A percentile compares a stretch with the other conserved stretches of the same genome.
These are phyloP conservation scores for Apodemia duryi DNA, from an alignment of 2,888 invertebrate genomes.

Conservation along the genomic window DNA sequence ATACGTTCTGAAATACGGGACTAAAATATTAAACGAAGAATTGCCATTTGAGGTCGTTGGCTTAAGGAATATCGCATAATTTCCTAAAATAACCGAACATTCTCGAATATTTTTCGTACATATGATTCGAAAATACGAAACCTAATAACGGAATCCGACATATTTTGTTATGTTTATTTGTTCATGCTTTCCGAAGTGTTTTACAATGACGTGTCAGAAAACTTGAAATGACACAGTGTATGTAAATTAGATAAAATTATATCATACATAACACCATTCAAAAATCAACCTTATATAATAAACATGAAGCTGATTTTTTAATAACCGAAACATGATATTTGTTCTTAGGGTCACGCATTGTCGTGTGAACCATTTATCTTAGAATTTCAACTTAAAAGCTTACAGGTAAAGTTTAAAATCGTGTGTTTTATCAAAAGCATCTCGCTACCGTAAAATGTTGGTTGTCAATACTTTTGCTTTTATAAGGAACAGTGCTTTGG, in stretches of 20 bases:
- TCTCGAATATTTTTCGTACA: not conserved
- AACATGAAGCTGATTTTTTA: slow-evolving; percentile 12
- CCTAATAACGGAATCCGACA: slow-evolving; percentile 15
- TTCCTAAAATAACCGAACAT: not conserved
- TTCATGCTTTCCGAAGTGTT: slow-evolving; percentile 24
- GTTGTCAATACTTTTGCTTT: slow-evolving; percentile 36
- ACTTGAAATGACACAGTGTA: slow-evolving; percentile 28
- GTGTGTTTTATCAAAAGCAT: not conserved
- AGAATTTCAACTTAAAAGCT: not conserved
- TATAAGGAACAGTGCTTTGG: slow-evolving; percentile 34
- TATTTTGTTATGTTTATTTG: slow-evolving; percentile 20
- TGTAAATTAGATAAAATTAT: slow-evolving; percentile 25
- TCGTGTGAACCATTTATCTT: not conserved
- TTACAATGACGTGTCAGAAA: slow-evolving; percentile 36
- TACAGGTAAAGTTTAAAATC: not conserved
- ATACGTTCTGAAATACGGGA: not conserved
- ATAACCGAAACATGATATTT: slow-evolving; percentile 1
- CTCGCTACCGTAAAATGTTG: slow-evolving; percentile 30
- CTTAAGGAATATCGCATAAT: not conserved
- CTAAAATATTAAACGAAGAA: not conserved
- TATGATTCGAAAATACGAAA: not conserved
- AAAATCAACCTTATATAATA: not conserved
- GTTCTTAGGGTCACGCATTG: slow-evolving; percentile 9
- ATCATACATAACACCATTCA: not conserved
- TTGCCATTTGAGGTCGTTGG: not conserved